A percentile compares a stretch with the other conserved stretches of the same genome.
Evolutionary conservation across 2,113 vertebrate genomes (phyloP).

Genomic region (Crotalus tigris): DNA sequence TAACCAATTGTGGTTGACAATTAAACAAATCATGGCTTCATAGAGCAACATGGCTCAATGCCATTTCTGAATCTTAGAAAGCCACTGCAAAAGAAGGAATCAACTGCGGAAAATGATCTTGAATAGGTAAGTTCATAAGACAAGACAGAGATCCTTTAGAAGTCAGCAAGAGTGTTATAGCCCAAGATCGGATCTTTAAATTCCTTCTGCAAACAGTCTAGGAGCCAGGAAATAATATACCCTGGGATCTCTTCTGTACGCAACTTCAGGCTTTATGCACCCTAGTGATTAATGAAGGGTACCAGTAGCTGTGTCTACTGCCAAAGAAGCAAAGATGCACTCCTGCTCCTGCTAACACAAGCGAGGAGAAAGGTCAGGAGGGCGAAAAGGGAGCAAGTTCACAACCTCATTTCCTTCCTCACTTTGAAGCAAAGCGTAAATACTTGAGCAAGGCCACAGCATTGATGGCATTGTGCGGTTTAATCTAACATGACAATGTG

Average conservation of each 20-base stretch:
- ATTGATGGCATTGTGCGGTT: not conserved
- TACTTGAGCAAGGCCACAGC: not conserved
- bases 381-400: conserved; percentile 3
- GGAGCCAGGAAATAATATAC: not conserved
- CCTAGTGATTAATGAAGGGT: not conserved
- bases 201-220: not conserved
- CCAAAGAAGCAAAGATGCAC: not conserved
- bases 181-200: not conserved
- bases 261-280: not conserved
- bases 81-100: not conserved
- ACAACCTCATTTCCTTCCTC: conserved; percentile 20
- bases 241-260: not conserved
- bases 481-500: conserved; percentile 13
- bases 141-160: not conserved
- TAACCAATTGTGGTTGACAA: not conserved
- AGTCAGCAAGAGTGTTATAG: not conserved
- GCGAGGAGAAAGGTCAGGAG: conserved; percentile 19
- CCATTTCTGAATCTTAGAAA: not conserved
- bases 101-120: not conserved
- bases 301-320: not conserved
- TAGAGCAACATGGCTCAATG: not conserved
- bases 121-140: not conserved
- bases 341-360: not conserved
- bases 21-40: not conserved
- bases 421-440: conserved; percentile 1